Evolutionary conservation across 2,797 vertebrate species (phyloP), one percentile per base, ranked within the genome.

Genomic region (Salarias fasciatus): DNA sequence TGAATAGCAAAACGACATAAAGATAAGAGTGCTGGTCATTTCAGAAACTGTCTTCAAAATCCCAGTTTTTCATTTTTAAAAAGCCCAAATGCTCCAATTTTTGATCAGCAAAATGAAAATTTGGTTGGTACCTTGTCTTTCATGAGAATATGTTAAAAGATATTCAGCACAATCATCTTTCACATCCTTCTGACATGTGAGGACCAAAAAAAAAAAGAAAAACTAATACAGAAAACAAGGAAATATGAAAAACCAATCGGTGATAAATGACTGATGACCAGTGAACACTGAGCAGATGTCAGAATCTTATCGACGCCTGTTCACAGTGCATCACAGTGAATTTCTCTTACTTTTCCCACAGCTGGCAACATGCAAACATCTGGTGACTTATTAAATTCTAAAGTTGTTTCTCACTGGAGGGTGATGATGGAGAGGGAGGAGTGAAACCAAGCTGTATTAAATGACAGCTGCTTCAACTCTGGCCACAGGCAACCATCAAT

Each of bases 401-500:
- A 6, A 9, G 24, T 53, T 14, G 48, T 42, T 14, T 6, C 2
- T 8, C 8, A 15, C 44, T 48, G 13, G 33, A 9, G 15, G 8
- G 24, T 29, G 12, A 50, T 15, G 18, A 55, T 14, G 7, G 12
- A 35, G 31, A 33, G 38, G 13, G 11, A 68, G 3, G 30, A 46
- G 8, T 14, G 31, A 53, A 18, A 51, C 24, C 29, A 15, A 56
- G 43, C 13, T 11, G 11, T 15, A n/a, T 14, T 6, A 1, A 42
- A 66, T 54, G 29, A 44, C 18, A 69, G 29, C 29, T 18, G 14
- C 18, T 53, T 9, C 18, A 40, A 53, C 29, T 5, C 30, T 6
- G 28, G 28, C 24, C 42, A 36, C 40, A 53, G 31, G 33, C 35
- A 51, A 48, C n/a, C 35, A 47, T 53, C 18, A 63, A 37, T 49